Evolutionary conservation across 1,140 invertebrate species (phyloP).

Genomic region (Gonioctena quinquepunctata): DNA sequence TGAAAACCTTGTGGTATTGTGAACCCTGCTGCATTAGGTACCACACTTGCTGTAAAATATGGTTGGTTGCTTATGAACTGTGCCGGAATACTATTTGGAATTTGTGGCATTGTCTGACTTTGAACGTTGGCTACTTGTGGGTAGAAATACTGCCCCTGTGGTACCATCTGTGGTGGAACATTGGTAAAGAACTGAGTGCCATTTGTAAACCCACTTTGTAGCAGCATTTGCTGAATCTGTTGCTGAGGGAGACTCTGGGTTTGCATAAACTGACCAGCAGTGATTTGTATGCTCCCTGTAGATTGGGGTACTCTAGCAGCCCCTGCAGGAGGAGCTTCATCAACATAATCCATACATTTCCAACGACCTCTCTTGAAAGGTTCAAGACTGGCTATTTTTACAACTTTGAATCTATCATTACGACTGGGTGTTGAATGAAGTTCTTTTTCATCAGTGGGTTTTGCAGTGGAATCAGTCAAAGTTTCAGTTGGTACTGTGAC

Average conservation of each 20-base stretch:
- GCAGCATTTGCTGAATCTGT: constrained; percentile 52
- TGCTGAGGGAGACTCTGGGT: constrained; percentile 53
- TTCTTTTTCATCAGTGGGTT: constrained; percentile 45
- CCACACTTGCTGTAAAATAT: constrained; percentile 44
- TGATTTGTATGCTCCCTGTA: constrained; percentile 28
- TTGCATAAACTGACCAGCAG: constrained; percentile 46
- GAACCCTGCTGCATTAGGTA: constrained; percentile 40
- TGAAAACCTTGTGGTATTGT: constrained; percentile 44
- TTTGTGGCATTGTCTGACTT: constrained; percentile 39
- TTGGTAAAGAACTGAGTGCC: constrained; percentile 47
- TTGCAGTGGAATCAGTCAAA: constrained; percentile 24
- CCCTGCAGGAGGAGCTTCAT: constrained; percentile 56
- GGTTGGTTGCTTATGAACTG: constrained; percentile 48
- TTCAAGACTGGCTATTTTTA: constrained; percentile 95
- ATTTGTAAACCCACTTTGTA: constrained; percentile 47
- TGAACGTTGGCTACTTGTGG: constrained; percentile 42
- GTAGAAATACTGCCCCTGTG: constrained; percentile 52
- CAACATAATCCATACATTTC: constrained; percentile 96
- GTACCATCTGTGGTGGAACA: constrained; percentile 47
- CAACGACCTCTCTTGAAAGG: constrained; percentile 92
- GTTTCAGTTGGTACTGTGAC: constrained; percentile 31
- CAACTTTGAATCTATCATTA: constrained; percentile 92
- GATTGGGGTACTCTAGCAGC: constrained; percentile 37
- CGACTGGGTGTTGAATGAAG: constrained; percentile 57
- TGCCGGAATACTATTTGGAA: constrained; percentile 42